Conservation (phyloP, 2,888 invertebrate genomes). For the Ophion slaviceki region DNA sequence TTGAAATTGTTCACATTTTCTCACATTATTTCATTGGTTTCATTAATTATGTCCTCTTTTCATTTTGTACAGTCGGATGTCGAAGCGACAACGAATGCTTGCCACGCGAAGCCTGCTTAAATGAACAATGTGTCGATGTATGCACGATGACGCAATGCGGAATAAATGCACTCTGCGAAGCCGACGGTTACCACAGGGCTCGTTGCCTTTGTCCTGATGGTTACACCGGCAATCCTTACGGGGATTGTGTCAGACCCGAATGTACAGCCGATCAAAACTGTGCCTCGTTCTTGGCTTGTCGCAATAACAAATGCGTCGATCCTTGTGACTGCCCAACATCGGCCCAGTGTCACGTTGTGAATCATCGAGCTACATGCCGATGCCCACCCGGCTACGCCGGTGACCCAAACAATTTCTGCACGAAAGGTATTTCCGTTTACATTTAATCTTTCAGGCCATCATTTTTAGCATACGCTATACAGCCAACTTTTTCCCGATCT, state of each 20-base stretch:
- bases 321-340: conserved; percentile 93
- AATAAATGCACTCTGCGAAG: conserved; percentile 90
- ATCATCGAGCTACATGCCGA: conserved; percentile 91
- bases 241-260: conserved; percentile 91
- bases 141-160: conserved; percentile 93
- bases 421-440: conserved; percentile 83
- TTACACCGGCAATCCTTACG: conserved; percentile 91
- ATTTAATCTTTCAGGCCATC: conserved; percentile 7
- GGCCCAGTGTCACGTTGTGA: conserved; percentile 90
- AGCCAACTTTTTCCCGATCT: too few species aligned
- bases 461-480: background rate
- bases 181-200: conserved; percentile 91
- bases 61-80: conserved; percentile 88
- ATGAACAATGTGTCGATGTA: conserved; percentile 91
- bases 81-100: conserved; percentile 94
- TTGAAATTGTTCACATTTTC: background rate
- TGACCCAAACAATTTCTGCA: conserved; percentile 89
- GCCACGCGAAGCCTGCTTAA: conserved; percentile 91
- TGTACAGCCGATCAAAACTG: conserved; percentile 92
- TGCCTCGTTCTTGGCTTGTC: conserved; percentile 91
- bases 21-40: too few species aligned
- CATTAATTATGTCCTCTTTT: too few species aligned
- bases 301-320: conserved; percentile 91
- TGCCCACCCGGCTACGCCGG: conserved; percentile 93
- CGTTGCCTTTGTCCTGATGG: conserved; percentile 91